Evolutionary conservation across 2,797 vertebrate species (phyloP).

Genomic region (Oryzias dopingdopingensis): DNA sequence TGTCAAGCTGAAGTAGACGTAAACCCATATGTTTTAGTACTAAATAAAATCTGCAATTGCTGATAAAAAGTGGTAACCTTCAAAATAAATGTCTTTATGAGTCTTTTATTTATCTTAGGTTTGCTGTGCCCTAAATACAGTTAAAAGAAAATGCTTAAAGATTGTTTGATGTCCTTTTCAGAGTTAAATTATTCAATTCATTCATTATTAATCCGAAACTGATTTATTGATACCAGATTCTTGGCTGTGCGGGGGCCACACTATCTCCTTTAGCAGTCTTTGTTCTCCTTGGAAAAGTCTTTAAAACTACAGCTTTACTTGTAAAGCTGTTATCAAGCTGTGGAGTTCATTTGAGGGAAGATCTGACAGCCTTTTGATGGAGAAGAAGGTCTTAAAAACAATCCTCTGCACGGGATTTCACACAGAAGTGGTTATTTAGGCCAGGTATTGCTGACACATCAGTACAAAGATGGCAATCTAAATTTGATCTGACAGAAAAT

Average conservation of each 20-base stretch:
- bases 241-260: background rate
- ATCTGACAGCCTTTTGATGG: background rate
- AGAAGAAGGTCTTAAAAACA: background rate
- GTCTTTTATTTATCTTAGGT: background rate
- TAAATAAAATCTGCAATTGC: background rate
- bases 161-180: background rate
- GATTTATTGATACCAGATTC: background rate
- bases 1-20: slow-evolving; percentile 12
- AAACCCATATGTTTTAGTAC: background rate
- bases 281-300: background rate
- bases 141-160: too few species aligned
- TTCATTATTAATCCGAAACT: background rate
- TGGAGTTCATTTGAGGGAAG: background rate
- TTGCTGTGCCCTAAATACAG: too few species aligned
- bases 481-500: slow-evolving; percentile 1
- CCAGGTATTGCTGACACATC: background rate
- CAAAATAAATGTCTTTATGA: background rate
- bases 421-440: background rate
- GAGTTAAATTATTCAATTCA: background rate
- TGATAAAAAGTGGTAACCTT: background rate
- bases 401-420: background rate
- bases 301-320: background rate
- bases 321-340: slow-evolving; percentile 4
- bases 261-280: background rate
- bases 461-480: background rate